Percentiles rank a stretch among this genome's conserved stretches.
These are phyloP conservation scores for Manacus vitellinus DNA, from an alignment of 2,113 vertebrate species.

Conservation along the genomic window DNA sequence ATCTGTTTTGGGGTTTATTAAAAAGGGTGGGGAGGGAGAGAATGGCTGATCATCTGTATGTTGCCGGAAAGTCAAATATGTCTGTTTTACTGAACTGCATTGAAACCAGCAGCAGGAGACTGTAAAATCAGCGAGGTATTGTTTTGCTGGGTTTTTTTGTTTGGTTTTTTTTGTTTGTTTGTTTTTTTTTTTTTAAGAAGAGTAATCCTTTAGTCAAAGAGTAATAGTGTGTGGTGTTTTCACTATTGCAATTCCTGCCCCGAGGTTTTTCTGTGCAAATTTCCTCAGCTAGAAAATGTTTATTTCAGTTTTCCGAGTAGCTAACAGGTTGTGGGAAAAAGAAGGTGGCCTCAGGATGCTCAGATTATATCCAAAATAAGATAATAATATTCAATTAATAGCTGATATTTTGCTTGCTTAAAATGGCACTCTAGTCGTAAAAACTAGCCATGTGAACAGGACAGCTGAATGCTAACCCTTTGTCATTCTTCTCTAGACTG, in stretches of 20 bases:
- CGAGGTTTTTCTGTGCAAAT: fast-evolving
- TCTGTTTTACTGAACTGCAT: not conserved
- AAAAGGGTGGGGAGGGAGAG: not conserved
- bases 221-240: not conserved
- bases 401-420: not conserved
- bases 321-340: not conserved
- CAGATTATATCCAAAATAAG: not conserved
- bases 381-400: not conserved
- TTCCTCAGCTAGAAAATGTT: not conserved
- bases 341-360: not conserved
- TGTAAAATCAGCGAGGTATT: not conserved
- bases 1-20: not conserved
- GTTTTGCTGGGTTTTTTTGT: not conserved
- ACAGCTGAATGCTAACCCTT: conserved; percentile 42
- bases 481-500: conserved; percentile 64
- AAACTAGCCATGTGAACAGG: conserved; percentile 52
- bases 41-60: not conserved
- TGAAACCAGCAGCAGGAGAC: not conserved
- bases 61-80: not conserved
- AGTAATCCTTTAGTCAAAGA: not conserved
- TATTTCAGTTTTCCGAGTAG: not conserved
- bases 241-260: not conserved
- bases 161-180: too few relatives aligned
- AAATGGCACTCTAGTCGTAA: conserved; percentile 8
- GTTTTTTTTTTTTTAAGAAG: not conserved